A percentile compares a stretch with the other conserved stretches of the same genome.
These are phyloP conservation scores for Drosophila parabipectinata DNA, from an alignment of 1,140 invertebrate genomes.

Conservation along the genomic window DNA sequence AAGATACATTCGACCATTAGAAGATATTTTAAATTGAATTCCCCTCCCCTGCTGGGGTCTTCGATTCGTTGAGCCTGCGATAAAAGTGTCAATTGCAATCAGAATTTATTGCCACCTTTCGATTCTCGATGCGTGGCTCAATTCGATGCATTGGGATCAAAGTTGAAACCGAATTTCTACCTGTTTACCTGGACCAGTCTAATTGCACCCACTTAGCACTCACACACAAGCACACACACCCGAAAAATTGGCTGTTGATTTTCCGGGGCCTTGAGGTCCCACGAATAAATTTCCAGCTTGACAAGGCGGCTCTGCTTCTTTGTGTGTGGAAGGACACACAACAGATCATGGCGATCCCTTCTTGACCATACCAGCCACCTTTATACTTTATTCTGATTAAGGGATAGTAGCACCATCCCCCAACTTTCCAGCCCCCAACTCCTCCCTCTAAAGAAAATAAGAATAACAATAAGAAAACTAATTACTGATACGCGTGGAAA, in stretches of 20 bases:
- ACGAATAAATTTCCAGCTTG: constrained; percentile 68
- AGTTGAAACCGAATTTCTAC: constrained; percentile 23
- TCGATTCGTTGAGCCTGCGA: constrained; percentile 45
- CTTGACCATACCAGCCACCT: neutral
- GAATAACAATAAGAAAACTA: constrained; percentile 73
- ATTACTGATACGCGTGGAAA: constrained; percentile 81
- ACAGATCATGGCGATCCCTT: constrained; percentile 9
- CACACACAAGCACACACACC: constrained; percentile 17
- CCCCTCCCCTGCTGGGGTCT: constrained; percentile 1
- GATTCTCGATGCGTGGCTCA: constrained; percentile 54
- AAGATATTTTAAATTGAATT: constrained; percentile 27
- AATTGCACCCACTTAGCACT: constrained; percentile 79
- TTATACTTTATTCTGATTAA: constrained; percentile 3
- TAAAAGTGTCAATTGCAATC: constrained; percentile 74
- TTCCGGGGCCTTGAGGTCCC: constrained; percentile 48
- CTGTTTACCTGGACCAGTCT: constrained; percentile 60
- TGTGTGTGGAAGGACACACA: constrained; percentile 7
- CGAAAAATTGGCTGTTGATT: constrained; percentile 74
- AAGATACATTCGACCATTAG: constrained; percentile 38
- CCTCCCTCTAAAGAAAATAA: constrained; percentile 2
- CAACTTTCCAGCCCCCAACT: constrained; percentile 4
- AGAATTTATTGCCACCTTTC: constrained; percentile 70
- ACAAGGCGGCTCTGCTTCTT: constrained; percentile 46
- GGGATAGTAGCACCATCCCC: constrained; percentile 12
- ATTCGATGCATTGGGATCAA: constrained; percentile 58